These are phyloP conservation scores for Tetanocera ferruginea DNA, from an alignment of 2,888 invertebrate species.

Conservation along the genomic window DNA sequence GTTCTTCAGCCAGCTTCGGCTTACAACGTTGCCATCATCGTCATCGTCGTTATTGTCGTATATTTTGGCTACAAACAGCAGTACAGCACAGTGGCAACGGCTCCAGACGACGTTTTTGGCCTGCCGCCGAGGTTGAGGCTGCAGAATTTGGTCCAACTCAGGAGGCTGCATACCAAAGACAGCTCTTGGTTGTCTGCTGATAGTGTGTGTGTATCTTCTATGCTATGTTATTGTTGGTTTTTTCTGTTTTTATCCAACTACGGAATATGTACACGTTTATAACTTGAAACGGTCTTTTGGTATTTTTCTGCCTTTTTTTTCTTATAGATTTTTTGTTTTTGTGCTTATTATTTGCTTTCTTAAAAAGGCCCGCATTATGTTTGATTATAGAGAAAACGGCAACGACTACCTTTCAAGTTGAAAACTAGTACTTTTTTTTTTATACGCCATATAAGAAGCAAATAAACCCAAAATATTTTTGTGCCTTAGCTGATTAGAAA, in stretches of 20 bases:
- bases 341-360: background rate
- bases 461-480: too few species aligned
- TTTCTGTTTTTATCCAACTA: background rate
- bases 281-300: constrained; percentile 5
- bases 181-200: background rate
- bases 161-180: constrained; percentile 7
- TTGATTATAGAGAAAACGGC: too few species aligned
- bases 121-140: constrained; percentile 4
- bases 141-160: constrained; percentile 23
- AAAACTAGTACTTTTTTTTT: too few species aligned
- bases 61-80: background rate
- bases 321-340: background rate
- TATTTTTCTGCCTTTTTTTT: background rate
- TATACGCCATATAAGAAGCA: too few species aligned
- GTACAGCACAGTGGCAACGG: background rate
- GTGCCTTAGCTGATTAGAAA: too few species aligned
- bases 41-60: background rate
- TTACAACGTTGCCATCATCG: background rate
- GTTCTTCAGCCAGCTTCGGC: constrained; percentile 19
- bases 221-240: background rate
- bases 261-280: constrained; percentile 5
- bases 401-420: too few species aligned
- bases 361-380: background rate
- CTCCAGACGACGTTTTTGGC: constrained; percentile 9
- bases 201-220: background rate